Evolutionary conservation across 2,888 invertebrate species (phyloP).

Genomic region (Meandrusa payeni): DNA sequence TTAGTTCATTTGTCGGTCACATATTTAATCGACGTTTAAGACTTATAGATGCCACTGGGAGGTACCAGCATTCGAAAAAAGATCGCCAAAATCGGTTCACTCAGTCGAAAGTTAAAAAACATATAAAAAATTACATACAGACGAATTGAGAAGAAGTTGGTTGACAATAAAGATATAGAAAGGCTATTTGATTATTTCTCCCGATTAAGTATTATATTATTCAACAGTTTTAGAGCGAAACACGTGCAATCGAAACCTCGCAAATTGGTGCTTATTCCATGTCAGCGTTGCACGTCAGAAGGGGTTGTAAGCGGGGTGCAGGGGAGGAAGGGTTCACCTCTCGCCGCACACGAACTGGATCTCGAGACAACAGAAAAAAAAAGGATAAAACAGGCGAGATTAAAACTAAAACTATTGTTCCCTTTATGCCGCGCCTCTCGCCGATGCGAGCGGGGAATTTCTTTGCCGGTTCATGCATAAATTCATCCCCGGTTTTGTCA

Average conservation of each 20-base stretch:
- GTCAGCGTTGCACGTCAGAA: constrained; percentile 38
- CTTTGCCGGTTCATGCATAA: constrained; percentile 70
- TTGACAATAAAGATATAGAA: background rate
- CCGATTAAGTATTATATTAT: background rate
- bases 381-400: constrained; percentile 53
- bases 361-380: constrained; percentile 50
- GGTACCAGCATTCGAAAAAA: too few species aligned
- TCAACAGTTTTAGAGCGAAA: background rate
- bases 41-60: too few species aligned
- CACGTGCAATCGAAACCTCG: constrained; percentile 44
- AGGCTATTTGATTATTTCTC: too few species aligned
- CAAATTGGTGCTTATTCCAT: constrained; percentile 52
- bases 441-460: constrained; percentile 53
- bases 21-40: too few species aligned
- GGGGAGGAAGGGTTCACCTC: constrained; percentile 35
- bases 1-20: too few species aligned
- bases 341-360: constrained; percentile 65
- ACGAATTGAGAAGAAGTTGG: too few species aligned
- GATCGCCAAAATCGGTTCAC: too few species aligned
- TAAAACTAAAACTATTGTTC: constrained; percentile 78
- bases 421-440: constrained; percentile 54
- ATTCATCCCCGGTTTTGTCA: constrained; percentile 71
- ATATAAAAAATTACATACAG: too few species aligned
- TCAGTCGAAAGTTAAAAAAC: too few species aligned
- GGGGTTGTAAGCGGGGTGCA: constrained; percentile 27